phyloP scores from a whole-genome alignment of 1,140 invertebrate species.

The Ganaspis sp. region DNA sequence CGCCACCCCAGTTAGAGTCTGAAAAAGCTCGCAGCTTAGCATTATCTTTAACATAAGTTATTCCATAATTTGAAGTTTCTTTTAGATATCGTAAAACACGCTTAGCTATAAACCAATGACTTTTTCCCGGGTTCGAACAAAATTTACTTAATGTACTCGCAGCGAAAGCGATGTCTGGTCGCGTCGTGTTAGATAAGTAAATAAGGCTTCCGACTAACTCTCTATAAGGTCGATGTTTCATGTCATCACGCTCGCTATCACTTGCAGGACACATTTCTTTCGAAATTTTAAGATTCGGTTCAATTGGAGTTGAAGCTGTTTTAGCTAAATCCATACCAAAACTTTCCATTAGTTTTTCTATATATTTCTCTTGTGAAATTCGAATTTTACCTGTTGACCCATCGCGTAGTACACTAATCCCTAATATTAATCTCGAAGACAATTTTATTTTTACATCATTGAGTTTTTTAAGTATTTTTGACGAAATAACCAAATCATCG shows the following conservation, averaged over 20 bases:
- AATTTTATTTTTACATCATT: background rate
- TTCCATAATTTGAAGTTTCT: constrained; percentile 41
- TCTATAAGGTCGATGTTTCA: background rate
- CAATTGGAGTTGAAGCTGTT: background rate
- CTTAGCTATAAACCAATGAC: constrained; percentile 54
- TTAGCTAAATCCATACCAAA: background rate
- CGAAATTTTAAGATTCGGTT: background rate
- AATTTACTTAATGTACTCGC: constrained; percentile 57
- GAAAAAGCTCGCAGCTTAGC: too few relatives aligned
- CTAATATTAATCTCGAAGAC: background rate
- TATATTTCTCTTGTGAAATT: background rate
- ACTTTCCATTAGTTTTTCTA: background rate
- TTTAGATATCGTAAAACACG: constrained; percentile 56
- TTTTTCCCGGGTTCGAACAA: constrained; percentile 40
- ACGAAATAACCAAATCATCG: constrained; percentile 17
- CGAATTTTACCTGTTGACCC: background rate
- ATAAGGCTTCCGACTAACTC: too few relatives aligned
- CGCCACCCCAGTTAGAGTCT: too few relatives aligned
- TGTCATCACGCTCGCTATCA: background rate
- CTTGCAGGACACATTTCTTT: background rate
- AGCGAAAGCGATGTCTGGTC: constrained; percentile 67
- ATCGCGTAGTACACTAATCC: background rate
- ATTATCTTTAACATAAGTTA: background rate
- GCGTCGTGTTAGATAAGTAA: constrained; percentile 55
- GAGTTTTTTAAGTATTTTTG: background rate